Conservation (phyloP, 2,113 vertebrate species). For the Tachysurus fulvidraco region DNA sequence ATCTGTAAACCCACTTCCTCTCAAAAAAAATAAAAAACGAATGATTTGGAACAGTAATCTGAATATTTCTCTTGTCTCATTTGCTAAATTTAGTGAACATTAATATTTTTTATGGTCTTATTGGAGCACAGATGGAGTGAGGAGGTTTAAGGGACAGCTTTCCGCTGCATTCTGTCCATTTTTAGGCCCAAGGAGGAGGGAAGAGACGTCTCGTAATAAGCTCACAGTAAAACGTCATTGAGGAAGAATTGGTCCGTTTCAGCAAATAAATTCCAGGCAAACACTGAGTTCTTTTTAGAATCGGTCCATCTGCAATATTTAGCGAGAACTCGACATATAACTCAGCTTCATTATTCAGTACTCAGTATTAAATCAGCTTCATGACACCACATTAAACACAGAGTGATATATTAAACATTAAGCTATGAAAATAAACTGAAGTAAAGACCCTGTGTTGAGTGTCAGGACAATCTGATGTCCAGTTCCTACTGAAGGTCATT, state of each 20-base stretch:
- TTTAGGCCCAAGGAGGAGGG: neutral
- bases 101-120: neutral
- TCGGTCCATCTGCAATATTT: neutral
- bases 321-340: neutral
- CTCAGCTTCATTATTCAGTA: too few relatives aligned
- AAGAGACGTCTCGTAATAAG: neutral
- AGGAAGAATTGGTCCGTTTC: conserved; percentile 10
- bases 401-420: neutral
- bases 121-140: neutral
- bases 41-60: neutral
- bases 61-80: neutral
- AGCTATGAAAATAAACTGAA: neutral
- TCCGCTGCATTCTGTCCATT: neutral
- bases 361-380: neutral
- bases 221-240: neutral
- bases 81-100: neutral
- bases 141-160: neutral
- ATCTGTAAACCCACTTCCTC: conserved; percentile 40
- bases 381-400: neutral
- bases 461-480: neutral
- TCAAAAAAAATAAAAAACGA: neutral
- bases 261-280: conserved; percentile 18
- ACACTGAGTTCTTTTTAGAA: neutral
- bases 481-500: neutral
- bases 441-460: neutral